Evolutionary conservation across 2,888 invertebrate genomes (phyloP).

Genomic region (Podabrus alpinus): DNA sequence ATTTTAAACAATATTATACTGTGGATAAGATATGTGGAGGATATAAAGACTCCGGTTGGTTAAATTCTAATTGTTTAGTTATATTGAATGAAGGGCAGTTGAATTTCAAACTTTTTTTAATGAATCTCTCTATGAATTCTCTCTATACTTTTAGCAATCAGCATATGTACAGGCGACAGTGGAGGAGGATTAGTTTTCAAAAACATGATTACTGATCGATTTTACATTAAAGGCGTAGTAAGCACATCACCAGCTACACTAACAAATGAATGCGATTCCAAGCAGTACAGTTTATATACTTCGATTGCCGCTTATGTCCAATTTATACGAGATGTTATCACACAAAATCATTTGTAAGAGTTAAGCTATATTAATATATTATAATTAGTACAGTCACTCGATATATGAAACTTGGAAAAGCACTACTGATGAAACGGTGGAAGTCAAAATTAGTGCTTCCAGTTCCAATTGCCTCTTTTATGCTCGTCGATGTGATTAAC

Average conservation of each 20-base stretch:
- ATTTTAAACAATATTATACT: not conserved
- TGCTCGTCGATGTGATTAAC: too few species aligned
- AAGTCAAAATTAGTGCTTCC: too few species aligned
- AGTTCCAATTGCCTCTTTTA: too few species aligned
- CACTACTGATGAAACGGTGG: too few species aligned
- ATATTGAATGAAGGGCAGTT: too few species aligned
- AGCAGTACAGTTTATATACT: not conserved
- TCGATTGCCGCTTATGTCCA: not conserved
- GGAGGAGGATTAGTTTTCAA: not conserved
- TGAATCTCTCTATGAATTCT: too few species aligned
- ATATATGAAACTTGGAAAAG: too few species aligned
- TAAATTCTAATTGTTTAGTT: too few species aligned
- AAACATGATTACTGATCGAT: not conserved
- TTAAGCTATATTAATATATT: too few species aligned
- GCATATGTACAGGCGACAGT: not conserved
- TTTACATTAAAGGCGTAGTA: not conserved
- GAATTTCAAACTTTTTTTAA: too few species aligned
- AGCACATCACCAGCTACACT: not conserved
- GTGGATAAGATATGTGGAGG: not conserved
- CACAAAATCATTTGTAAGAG: not conserved
- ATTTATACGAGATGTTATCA: not conserved
- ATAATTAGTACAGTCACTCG: too few species aligned
- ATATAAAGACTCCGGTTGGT: too few species aligned
- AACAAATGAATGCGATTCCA: not conserved
- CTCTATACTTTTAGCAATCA: not conserved